phyloP scores from a whole-genome alignment of 2,113 vertebrate species.

The Charadrius vociferus region DNA sequence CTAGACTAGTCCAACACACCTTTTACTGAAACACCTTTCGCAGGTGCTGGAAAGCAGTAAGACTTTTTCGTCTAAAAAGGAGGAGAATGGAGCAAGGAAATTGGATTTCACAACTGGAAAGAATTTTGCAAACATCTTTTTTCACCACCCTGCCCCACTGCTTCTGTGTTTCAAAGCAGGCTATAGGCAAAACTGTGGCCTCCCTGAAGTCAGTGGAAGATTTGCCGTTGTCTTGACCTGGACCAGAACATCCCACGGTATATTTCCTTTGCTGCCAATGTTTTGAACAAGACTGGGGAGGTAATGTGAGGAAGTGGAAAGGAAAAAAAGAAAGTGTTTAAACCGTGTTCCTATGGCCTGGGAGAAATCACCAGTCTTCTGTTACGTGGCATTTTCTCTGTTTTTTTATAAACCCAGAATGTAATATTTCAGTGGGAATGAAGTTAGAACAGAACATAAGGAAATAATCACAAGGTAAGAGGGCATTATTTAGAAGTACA shows the following conservation, averaged over 20 bases:
- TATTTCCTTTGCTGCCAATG: background rate
- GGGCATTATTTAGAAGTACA: background rate
- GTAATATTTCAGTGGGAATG: background rate
- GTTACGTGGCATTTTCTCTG: background rate
- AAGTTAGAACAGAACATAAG: background rate
- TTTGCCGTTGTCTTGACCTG: background rate
- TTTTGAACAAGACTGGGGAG: background rate
- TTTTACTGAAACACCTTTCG: background rate
- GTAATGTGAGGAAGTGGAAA: background rate
- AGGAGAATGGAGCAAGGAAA: background rate
- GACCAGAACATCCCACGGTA: background rate
- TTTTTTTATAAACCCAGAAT: background rate
- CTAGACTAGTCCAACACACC: background rate
- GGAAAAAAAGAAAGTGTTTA: background rate
- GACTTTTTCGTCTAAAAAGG: background rate
- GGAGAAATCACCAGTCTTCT: background rate
- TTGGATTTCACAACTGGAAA: background rate
- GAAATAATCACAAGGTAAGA: background rate
- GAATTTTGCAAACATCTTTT: background rate
- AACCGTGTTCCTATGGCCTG: background rate
- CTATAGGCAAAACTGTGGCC: background rate
- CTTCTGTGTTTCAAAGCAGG: background rate
- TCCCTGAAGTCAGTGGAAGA: background rate
- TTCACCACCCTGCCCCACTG: too few relatives aligned
- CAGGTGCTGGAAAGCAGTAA: background rate